phyloP scores from a whole-genome alignment of 64 coral and sea anemone genomes.

The Montipora cactus region DNA sequence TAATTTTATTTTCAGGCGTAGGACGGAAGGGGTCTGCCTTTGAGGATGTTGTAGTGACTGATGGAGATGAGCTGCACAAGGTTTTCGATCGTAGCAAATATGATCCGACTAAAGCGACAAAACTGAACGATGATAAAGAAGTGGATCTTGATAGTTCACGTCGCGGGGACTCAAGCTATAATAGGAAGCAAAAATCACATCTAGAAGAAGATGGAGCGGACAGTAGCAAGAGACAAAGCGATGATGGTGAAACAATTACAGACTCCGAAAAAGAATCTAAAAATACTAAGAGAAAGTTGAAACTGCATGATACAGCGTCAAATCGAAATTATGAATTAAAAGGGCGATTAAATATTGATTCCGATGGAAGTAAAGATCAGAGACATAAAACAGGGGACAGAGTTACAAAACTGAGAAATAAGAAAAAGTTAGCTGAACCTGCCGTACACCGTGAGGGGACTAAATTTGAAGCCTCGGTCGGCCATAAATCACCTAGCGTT shows the following conservation, averaged over 20 bases:
- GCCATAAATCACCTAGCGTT: background rate
- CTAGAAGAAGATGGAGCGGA: background rate
- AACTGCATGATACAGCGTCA: conserved; percentile 4
- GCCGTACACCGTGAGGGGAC: background rate
- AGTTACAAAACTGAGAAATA: background rate
- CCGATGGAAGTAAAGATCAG: conserved; percentile 22
- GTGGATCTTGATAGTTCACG: background rate
- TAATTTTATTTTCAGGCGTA: conserved; percentile 17
- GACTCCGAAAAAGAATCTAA: background rate
- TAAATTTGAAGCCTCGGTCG: conserved; percentile 31
- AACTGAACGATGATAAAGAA: background rate
- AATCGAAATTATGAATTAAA: conserved; percentile 18
- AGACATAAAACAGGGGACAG: background rate
- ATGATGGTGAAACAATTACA: background rate
- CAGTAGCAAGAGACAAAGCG: background rate
- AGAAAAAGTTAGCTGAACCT: conserved; percentile 2
- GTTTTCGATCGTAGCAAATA: background rate
- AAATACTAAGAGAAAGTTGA: background rate
- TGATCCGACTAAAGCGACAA: background rate
- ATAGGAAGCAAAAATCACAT: background rate
- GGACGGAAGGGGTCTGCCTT: background rate
- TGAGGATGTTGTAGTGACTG: conserved; percentile 14
- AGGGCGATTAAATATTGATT: conserved; percentile 58
- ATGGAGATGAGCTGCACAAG: conserved; percentile 23
- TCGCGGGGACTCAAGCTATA: background rate